Conservation (phyloP, 2,888 invertebrate genomes). For the Gastrophysa polygoni region DNA sequence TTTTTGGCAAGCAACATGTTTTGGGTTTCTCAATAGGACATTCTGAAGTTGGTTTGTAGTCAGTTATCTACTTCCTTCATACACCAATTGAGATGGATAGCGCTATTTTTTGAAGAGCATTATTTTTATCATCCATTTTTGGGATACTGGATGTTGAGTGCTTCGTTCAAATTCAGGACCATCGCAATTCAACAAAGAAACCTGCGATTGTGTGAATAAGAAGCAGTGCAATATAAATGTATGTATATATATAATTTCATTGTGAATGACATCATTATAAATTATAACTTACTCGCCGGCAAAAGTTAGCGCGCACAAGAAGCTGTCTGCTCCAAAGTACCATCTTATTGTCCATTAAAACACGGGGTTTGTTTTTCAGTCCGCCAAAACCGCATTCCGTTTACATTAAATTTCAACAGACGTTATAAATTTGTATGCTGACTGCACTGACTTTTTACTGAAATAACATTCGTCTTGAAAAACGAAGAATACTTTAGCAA, state of each 20-base stretch:
- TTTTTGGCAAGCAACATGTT: not conserved
- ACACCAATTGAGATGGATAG: not conserved
- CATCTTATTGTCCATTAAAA: slow-evolving; percentile 57
- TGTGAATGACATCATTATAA: slow-evolving; percentile 54
- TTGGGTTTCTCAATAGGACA: not conserved
- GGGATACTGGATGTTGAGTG: not conserved
- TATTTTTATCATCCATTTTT: slow-evolving; percentile 4
- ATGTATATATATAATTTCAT: slow-evolving; percentile 52
- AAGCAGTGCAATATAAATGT: slow-evolving; percentile 38
- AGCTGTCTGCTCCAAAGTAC: slow-evolving; percentile 55
- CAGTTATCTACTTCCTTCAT: not conserved
- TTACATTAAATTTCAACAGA: slow-evolving; percentile 54
- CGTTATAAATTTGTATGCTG: slow-evolving; percentile 53
- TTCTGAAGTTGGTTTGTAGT: not conserved
- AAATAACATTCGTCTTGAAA: slow-evolving; percentile 18
- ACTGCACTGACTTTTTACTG: slow-evolving; percentile 36
- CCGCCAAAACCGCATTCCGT: slow-evolving; percentile 53
- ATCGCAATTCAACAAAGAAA: slow-evolving; percentile 2
- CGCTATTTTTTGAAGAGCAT: not conserved
- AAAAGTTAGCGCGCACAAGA: slow-evolving; percentile 48
- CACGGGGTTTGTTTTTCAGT: slow-evolving; percentile 55
- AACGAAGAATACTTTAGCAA: not conserved
- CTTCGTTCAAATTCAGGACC: not conserved
- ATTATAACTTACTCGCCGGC: slow-evolving; percentile 54
- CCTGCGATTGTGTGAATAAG: slow-evolving; percentile 10